Conservation (phyloP, 2,113 vertebrate species). For the Anhinga rufa region DNA sequence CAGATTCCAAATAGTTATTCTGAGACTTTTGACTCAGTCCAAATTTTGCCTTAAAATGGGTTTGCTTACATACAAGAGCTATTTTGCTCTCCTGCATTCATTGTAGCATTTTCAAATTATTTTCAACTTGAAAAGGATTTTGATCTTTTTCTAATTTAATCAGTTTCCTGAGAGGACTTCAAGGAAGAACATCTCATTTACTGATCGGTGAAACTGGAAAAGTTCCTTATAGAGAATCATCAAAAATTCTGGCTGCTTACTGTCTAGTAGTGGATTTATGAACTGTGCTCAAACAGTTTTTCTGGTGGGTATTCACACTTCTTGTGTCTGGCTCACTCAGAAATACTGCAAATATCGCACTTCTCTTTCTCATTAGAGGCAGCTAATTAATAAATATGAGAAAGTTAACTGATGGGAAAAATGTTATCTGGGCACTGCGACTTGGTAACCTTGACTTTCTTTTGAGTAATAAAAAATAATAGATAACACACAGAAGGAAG, state of each 20-base stretch:
- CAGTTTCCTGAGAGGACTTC: neutral
- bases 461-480: neutral
- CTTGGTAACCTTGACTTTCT: neutral
- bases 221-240: neutral
- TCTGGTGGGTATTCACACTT: neutral
- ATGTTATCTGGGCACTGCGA: neutral
- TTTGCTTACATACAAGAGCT: neutral
- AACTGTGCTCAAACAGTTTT: neutral
- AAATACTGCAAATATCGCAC: neutral
- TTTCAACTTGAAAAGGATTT: neutral
- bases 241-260: neutral
- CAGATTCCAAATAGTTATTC: neutral
- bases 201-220: neutral
- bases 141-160: neutral
- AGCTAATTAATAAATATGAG: neutral
- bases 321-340: neutral
- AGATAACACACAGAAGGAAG: neutral
- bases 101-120: neutral
- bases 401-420: neutral
- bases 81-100: neutral
- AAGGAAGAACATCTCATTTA: neutral
- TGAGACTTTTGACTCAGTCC: neutral
- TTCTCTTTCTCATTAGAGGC: neutral
- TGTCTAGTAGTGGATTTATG: neutral
- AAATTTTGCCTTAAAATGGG: neutral